These are phyloP conservation scores for Formica selysi DNA, from an alignment of 1,140 invertebrate genomes.

Conservation along the genomic window DNA sequence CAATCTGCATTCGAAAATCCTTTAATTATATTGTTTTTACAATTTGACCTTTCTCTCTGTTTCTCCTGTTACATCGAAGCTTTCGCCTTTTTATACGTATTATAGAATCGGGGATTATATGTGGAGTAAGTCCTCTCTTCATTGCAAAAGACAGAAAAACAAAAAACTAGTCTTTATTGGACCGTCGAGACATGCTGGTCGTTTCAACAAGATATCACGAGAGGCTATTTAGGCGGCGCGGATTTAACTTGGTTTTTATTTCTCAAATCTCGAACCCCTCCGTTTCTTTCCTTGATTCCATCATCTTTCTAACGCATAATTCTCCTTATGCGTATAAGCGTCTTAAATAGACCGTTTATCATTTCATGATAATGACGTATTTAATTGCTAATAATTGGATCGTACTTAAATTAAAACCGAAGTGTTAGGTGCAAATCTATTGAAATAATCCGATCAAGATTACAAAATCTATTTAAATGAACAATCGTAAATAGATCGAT, in stretches of 20 bases:
- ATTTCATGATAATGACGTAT: not conserved
- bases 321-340: not conserved
- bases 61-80: not conserved
- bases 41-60: not conserved
- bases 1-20: not conserved
- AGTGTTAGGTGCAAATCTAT: slow-evolving; percentile 19
- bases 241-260: slow-evolving; percentile 44
- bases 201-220: slow-evolving; percentile 59
- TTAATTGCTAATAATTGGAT: not conserved
- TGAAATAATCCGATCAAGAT: not conserved
- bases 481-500: not conserved
- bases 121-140: slow-evolving; percentile 31
- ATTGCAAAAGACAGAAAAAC: slow-evolving; percentile 64
- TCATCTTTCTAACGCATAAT: not conserved
- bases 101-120: slow-evolving; percentile 4
- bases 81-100: not conserved
- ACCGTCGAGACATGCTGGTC: slow-evolving; percentile 34
- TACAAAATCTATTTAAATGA: not conserved
- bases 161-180: slow-evolving; percentile 69
- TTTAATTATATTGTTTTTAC: not conserved
- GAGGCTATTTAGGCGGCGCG: slow-evolving; percentile 17
- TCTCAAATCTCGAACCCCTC: not conserved
- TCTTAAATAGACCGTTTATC: slow-evolving; percentile 10
- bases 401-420: slow-evolving; percentile 18
- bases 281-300: not conserved